phyloP scores from a whole-genome alignment of 2,797 vertebrate species.

The Diceros bicornis region DNA sequence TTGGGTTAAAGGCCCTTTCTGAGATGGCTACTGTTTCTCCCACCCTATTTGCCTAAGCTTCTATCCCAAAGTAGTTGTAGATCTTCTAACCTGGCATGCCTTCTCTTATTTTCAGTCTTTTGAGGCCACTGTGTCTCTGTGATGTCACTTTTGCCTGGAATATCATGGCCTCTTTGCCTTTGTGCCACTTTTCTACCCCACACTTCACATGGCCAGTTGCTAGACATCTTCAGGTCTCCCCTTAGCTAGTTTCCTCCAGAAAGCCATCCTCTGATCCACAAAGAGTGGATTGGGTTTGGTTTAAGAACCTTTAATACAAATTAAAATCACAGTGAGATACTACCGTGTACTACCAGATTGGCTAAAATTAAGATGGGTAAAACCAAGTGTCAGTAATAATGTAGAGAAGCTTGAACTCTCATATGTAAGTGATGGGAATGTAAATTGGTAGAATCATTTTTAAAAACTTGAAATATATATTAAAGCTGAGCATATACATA shows the following conservation, averaged over 20 bases:
- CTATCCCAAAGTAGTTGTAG: not conserved
- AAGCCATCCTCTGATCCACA: not conserved
- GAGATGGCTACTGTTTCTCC: not conserved
- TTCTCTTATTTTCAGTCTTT: conserved; percentile 27
- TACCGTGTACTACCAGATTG: not conserved
- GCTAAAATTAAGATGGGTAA: not conserved
- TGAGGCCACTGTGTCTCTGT: not conserved
- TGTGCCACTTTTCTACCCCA: not conserved
- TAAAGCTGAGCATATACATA: not conserved
- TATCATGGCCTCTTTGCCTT: not conserved
- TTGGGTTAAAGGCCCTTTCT: not conserved
- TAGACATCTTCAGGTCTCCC: not conserved
- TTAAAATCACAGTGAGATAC: not conserved
- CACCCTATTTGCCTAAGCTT: not conserved
- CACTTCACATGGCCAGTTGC: not conserved
- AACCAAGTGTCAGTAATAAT: conserved; percentile 10
- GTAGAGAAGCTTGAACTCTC: not conserved
- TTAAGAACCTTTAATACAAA: not conserved
- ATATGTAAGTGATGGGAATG: not conserved
- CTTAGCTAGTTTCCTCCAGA: conserved; percentile 12
- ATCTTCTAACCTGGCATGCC: not conserved
- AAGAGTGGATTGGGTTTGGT: not conserved
- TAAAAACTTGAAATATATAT: not conserved
- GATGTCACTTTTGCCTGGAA: not conserved
- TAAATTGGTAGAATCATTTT: conserved; percentile 43